Percentiles rank a stretch among this genome's conserved stretches.
phyloP scores from a whole-genome alignment of 1,140 invertebrate genomes.

The Drosophila mauritiana region DNA sequence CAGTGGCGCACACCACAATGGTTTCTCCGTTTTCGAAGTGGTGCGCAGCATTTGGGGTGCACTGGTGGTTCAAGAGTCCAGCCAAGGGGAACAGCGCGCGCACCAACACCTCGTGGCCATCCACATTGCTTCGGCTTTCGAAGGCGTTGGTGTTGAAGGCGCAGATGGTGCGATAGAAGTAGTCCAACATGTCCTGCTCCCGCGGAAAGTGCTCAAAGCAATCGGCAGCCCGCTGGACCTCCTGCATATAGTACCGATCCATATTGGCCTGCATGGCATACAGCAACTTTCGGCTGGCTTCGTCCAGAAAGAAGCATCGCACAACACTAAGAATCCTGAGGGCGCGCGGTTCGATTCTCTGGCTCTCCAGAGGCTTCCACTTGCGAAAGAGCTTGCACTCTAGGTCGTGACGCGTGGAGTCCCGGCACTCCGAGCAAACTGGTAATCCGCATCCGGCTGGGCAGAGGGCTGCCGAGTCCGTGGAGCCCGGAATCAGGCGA shows the following conservation, averaged over 20 bases:
- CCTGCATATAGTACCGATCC: constrained; percentile 85
- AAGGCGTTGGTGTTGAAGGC: constrained; percentile 91
- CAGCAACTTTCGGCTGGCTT: constrained; percentile 86
- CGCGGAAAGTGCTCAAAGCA: constrained; percentile 86
- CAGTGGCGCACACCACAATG: constrained; percentile 88
- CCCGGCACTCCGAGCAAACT: constrained; percentile 86
- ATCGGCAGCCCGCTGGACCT: constrained; percentile 87
- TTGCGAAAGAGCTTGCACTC: constrained; percentile 87
- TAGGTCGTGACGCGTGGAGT: constrained; percentile 85
- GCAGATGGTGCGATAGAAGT: constrained; percentile 85
- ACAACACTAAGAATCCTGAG: constrained; percentile 87
- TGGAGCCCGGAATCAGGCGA: constrained; percentile 40
- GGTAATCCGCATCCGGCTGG: constrained; percentile 83
- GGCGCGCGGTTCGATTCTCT: constrained; percentile 85
- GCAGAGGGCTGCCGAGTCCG: constrained; percentile 80
- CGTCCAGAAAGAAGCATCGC: constrained; percentile 86
- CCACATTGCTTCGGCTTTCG: constrained; percentile 87
- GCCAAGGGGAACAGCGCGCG: constrained; percentile 90
- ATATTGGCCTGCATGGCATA: constrained; percentile 86
- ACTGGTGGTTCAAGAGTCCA: constrained; percentile 90
- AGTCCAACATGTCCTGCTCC: constrained; percentile 88
- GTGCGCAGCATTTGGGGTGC: constrained; percentile 90
- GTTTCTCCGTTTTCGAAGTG: constrained; percentile 86
- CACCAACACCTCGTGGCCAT: constrained; percentile 86
- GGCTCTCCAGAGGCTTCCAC: constrained; percentile 85